Evolutionary conservation across 2,888 invertebrate species (phyloP), one percentile per base, ranked within the genome.

Genomic region (Eristalis pertinax): DNA sequence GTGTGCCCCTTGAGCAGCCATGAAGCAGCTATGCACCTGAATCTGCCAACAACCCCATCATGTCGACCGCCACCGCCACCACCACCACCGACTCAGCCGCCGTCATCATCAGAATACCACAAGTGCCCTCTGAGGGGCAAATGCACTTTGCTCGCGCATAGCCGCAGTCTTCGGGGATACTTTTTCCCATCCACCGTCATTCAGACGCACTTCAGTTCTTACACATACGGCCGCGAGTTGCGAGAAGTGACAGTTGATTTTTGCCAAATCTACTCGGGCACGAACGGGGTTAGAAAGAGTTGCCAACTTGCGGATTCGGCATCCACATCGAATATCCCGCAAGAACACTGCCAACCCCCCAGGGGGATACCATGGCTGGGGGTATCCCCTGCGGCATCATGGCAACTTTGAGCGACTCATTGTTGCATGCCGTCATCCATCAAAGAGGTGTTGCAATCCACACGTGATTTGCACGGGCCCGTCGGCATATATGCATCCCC

Each of bases 81-180:
- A 43, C 22, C 81, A 22, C 22, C 68, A 29, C 64, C 64, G 19
- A 38, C 50, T 7, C 58, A 10, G 38, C 35, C 43, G 35, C 62
- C 43, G 43, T 63, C 73, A 77, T 62, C 35, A 75, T 56, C 68
- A 62, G 56, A 76, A 29, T 62, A 85, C 85, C 85, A 86, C 83
- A 86, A 83, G 77, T 67, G 67, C 78, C 56, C 75, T 82, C 67
- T 65, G 69, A 29, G 74, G 65, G 73, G 77, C 84, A 84, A 79
- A 79, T 84, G 73, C 79, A 84, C 74, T 74, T 74, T 78, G 65
- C 50, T 13, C 41, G 60, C 64, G 74, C 64, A 69, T 69, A 76
- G 32, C 67, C 72, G 15, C 26, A 19, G 41, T 24, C 32, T 73
- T 62, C 50, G 62, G 0, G 60, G 15, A 22, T 24, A 19, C 24